These are phyloP conservation scores for Trichomycterus rosablanca DNA, from an alignment of 2,113 vertebrate species.

Conservation along the genomic window DNA sequence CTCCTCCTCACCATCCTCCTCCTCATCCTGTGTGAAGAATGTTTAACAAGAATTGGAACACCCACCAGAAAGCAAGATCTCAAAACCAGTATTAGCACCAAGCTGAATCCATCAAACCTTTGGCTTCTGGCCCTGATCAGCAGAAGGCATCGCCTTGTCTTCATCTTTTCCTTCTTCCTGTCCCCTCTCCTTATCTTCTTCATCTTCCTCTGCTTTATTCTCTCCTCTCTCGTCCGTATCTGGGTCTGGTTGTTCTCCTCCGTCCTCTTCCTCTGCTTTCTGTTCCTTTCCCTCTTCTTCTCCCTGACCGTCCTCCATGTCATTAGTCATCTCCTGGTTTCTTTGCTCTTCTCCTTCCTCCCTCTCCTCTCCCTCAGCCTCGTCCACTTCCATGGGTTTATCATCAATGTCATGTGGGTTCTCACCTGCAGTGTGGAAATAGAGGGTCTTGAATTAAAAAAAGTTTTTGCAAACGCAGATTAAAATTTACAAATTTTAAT, in stretches of 20 bases:
- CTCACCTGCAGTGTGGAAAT: constrained; percentile 59
- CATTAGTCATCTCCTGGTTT: constrained; percentile 48
- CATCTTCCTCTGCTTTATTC: constrained; percentile 39
- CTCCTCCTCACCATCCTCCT: constrained; percentile 64
- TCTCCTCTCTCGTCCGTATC: constrained; percentile 42
- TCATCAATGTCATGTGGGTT: constrained; percentile 84
- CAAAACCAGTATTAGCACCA: neutral
- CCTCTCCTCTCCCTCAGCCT: constrained; percentile 52
- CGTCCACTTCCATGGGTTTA: constrained; percentile 64
- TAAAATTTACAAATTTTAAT: neutral
- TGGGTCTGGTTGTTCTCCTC: constrained; percentile 53
- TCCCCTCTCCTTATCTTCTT: constrained; percentile 55
- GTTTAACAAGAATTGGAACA: too few relatives aligned
- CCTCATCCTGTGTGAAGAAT: constrained; percentile 55
- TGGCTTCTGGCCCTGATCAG: constrained; percentile 70
- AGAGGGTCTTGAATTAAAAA: neutral
- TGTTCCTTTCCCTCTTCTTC: constrained; percentile 58
- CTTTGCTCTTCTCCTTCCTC: constrained; percentile 51
- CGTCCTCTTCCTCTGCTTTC: constrained; percentile 43
- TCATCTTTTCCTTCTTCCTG: constrained; percentile 52
- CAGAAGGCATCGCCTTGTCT: constrained; percentile 50
- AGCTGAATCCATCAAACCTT: too few relatives aligned
- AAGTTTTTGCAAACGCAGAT: neutral
- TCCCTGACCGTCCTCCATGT: constrained; percentile 53
- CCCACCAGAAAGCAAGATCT: neutral